A percentile compares a stretch with the other conserved stretches of the same genome.
These are phyloP conservation scores for Lepidothrix coronata DNA, from an alignment of 2,113 vertebrate genomes.

Conservation along the genomic window DNA sequence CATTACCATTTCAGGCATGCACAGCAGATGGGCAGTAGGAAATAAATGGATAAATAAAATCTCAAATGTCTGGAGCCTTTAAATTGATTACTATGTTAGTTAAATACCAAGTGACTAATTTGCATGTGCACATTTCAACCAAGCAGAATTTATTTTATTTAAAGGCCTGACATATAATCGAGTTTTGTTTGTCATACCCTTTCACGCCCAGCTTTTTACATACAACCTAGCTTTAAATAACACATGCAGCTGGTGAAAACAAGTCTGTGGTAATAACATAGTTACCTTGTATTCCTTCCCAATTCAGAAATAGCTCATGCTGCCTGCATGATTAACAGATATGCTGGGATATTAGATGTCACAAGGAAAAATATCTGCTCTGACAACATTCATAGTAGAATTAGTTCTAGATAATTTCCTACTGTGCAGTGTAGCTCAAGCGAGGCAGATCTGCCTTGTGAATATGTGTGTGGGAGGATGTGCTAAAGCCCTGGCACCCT, in stretches of 20 bases:
- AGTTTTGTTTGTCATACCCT: slow-evolving; percentile 21
- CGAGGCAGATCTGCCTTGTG: neutral
- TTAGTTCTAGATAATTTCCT: neutral
- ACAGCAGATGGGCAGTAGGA: slow-evolving; percentile 30
- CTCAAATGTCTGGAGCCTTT: slow-evolving; percentile 35
- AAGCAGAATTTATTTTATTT: slow-evolving; percentile 34
- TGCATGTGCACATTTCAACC: neutral
- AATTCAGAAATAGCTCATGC: neutral
- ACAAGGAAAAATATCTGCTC: neutral
- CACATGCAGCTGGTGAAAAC: neutral
- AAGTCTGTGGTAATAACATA: neutral
- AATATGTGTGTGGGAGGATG: neutral
- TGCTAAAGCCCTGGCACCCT: neutral
- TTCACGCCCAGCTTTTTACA: neutral
- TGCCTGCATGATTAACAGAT: neutral
- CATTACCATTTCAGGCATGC: neutral
- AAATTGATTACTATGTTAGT: slow-evolving; percentile 18
- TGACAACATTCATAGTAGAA: neutral
- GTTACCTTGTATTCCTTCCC: neutral
- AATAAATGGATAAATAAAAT: slow-evolving; percentile 53
- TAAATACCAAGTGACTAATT: slow-evolving; percentile 54
- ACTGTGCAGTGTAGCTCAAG: neutral
- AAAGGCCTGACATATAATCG: slow-evolving; percentile 23
- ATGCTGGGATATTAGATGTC: neutral
- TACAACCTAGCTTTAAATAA: slow-evolving; percentile 16